Conservation (phyloP, 2,113 vertebrate species). For the Merops nubicus region DNA sequence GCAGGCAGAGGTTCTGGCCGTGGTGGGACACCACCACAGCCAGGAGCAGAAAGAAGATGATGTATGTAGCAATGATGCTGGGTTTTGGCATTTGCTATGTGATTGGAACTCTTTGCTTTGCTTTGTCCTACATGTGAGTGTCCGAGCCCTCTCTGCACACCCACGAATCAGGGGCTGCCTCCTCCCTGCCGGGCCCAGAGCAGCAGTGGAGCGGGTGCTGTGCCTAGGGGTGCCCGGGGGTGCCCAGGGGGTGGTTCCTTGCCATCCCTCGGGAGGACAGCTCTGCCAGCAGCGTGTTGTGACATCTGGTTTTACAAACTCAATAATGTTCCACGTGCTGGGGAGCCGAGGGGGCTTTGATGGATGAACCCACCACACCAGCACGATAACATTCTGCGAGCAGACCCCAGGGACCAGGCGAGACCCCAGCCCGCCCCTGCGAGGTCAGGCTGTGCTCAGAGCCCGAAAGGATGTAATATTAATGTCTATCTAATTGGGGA, state of each 20-base stretch:
- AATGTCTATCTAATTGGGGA: slow-evolving; percentile 74
- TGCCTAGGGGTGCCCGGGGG: too few relatives aligned
- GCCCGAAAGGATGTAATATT: slow-evolving; percentile 74
- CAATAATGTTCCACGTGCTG: slow-evolving; percentile 57
- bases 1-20: too few relatives aligned
- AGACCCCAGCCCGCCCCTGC: slow-evolving; percentile 52
- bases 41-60: too few relatives aligned
- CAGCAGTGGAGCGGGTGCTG: too few relatives aligned
- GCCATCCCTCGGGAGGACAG: neutral
- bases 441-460: slow-evolving; percentile 66
- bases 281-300: slow-evolving; percentile 23
- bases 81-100: too few relatives aligned
- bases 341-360: slow-evolving; percentile 47
- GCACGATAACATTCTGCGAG: slow-evolving; percentile 46
- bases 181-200: neutral
- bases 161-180: neutral
- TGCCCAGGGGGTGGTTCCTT: neutral
- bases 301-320: slow-evolving; percentile 69
- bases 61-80: too few relatives aligned
- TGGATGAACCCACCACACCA: slow-evolving; percentile 68
- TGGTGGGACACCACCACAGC: too few relatives aligned
- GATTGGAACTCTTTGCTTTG: too few relatives aligned
- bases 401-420: slow-evolving; percentile 61
- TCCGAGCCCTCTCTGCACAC: too few relatives aligned
- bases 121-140: too few relatives aligned